Evolutionary conservation across 2,113 vertebrate genomes (phyloP), one percentile per base, ranked within the genome.

Genomic region (Chionodraco myersi): DNA sequence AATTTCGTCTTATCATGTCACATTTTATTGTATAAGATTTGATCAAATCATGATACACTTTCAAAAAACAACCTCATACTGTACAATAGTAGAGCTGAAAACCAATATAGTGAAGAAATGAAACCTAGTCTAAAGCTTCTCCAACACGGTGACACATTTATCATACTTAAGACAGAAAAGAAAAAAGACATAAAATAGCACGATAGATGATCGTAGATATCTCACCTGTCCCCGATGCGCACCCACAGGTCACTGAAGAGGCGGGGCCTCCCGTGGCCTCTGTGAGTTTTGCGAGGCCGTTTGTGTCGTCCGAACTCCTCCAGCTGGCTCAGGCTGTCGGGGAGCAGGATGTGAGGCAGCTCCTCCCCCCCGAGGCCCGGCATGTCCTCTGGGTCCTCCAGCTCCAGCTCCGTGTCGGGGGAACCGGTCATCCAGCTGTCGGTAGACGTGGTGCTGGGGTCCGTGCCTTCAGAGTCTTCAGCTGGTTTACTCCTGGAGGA

Each of bases 231-330:
- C 83, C 96, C 97, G 26, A 99, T 96, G 85, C 98, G 97, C 79
- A 99, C 98, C 98, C 98, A 99, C 75, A 99, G 95, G 93, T 99
- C 98, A 13, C 96, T 99, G 93, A 99, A 99, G 79, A 99, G 96
- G 54, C 98, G 93, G 0, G 96, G 96, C 61, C 96, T 94, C 14
- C 92, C 88, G 30, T 97, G 96, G 34, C 94, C 92, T 1, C 96
- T 96, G 79, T 96, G 96, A 70, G 94, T 93, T 82, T 97, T 97
- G 84, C 96, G 95, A 68, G 96, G 96, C 23, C 97, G 96, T 84
- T 98, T 98, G 86, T 97, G 97, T 12, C 97, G 91, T 23, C 98
- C 98, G 18, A 99, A 99, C 86, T 99, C 97, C 86, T 99, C 98
- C 86, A 99, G 94, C 93, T 99, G 98, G 90, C 96, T 99, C 88